Evolutionary conservation across 2,888 invertebrate genomes (phyloP).

Genomic region (Tinea pellionella): DNA sequence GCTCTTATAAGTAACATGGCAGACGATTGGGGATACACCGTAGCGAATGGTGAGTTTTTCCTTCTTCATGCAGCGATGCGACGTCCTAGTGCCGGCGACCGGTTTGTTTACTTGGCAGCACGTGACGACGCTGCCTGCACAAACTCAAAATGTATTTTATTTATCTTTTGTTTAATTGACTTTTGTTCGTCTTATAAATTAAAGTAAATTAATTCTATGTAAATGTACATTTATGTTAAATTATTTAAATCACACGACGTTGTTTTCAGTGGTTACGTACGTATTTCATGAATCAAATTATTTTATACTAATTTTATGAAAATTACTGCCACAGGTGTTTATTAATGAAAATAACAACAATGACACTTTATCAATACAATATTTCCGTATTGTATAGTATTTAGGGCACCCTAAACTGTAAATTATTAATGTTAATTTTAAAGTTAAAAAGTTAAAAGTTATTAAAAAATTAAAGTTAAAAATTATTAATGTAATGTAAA

Average conservation of each 20-base stretch:
- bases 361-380: no score
- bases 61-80: constrained; percentile 18
- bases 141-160: background rate
- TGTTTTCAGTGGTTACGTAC: background rate
- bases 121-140: constrained; percentile 34
- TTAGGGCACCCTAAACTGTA: no score
- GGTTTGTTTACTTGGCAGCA: constrained; percentile 64
- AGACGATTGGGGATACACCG: constrained; percentile 72
- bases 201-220: background rate
- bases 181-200: background rate
- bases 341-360: background rate
- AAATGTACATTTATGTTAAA: background rate
- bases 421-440: no score
- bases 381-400: no score
- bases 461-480: no score
- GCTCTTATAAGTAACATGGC: constrained; percentile 36
- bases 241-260: background rate
- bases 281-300: background rate
- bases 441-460: no score
- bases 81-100: constrained; percentile 28
- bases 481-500: no score
- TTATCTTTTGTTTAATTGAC: background rate
- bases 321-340: background rate
- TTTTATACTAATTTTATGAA: background rate
- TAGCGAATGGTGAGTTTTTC: constrained; percentile 67